Evolutionary conservation across 1,140 invertebrate species (phyloP), one percentile per base, ranked within the genome.

Genomic region (Caligus rogercresseyi): DNA sequence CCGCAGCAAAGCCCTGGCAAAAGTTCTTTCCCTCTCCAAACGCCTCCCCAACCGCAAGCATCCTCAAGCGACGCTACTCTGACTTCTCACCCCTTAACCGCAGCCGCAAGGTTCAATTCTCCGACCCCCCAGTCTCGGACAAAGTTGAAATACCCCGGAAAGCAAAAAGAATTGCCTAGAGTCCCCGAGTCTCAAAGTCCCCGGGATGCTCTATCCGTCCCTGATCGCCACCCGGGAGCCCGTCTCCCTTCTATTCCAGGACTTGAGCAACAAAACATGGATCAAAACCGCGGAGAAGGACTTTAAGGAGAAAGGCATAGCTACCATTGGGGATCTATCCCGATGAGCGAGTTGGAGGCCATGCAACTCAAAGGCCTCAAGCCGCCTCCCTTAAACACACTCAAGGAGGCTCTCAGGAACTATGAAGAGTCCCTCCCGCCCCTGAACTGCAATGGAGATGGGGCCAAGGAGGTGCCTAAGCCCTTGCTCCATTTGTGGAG

Each of bases 41-140:
- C 43, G 57, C 57, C 16, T 60, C 57, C 1, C 57, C 57, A 2
- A 61, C 23, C 13, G 59, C 59, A 7, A 31, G 54, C 19, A 64
- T 63, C 1, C 18, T 59, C 16, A 64, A 64, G 21, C 43, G 19
- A 52, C 4, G 56, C 13, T 3, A 51, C 2, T 3, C 24, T 21
- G 61, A 26, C 25, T 7, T 25, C 25, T 25, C 25, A 63, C 59
- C 13, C 19, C 21, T 18, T 16, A 59, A 64, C 51, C 16, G 63
- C 1, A 52, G 31, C 3, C 64, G 64, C 53, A 24, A 24, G 1
- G 64, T 65, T 1, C 64, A 65, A 21, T 65, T 65, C 23, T 11
- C 16, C 15, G 43, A 65, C 14, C 62, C 61, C 20, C 64, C 64
- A 3, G 64, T 65, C 18, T 65, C 64, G 15, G 64, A 65, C 7